A percentile compares a stretch with the other conserved stretches of the same genome.
These are phyloP conservation scores for Drosophila ananassae DNA, from an alignment of 1,140 invertebrate species.

Conservation along the genomic window DNA sequence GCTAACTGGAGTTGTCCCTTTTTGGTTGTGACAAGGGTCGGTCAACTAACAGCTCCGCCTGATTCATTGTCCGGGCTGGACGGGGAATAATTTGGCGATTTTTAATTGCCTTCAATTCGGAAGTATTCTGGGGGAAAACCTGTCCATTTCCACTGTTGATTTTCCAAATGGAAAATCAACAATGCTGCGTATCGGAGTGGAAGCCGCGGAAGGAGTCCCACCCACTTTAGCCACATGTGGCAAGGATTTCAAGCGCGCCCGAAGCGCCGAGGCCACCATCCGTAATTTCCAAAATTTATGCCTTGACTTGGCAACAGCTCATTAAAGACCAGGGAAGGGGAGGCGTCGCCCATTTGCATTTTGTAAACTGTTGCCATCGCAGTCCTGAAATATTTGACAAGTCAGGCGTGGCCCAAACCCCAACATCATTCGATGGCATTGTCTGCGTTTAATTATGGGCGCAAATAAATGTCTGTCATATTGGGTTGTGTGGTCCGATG, in stretches of 20 bases:
- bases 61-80: not conserved
- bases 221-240: slow-evolving; percentile 62
- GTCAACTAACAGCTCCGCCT: slow-evolving; percentile 19
- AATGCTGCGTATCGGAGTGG: slow-evolving; percentile 15
- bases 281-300: slow-evolving; percentile 56
- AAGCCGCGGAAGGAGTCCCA: not conserved
- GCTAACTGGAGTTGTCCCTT: slow-evolving; percentile 23
- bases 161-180: slow-evolving; percentile 75
- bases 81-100: slow-evolving; percentile 7
- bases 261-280: slow-evolving; percentile 23
- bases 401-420: slow-evolving; percentile 42
- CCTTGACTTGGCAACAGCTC: slow-evolving; percentile 53
- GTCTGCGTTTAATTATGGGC: slow-evolving; percentile 80
- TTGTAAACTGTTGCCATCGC: slow-evolving; percentile 71
- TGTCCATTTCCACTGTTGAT: slow-evolving; percentile 47
- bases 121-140: slow-evolving; percentile 30
- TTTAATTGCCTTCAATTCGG: slow-evolving; percentile 56
- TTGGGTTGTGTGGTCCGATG: slow-evolving; percentile 56
- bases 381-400: slow-evolving; percentile 67
- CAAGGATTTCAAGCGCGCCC: slow-evolving; percentile 36
- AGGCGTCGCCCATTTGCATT: slow-evolving; percentile 60
- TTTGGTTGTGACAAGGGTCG: slow-evolving; percentile 46
- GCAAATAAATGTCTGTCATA: slow-evolving; percentile 77
- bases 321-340: slow-evolving; percentile 33
- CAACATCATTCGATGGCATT: slow-evolving; percentile 46